Evolutionary conservation across 2,888 invertebrate genomes (phyloP), one percentile per base, ranked within the genome.

Genomic region (Calameuta pallipes): DNA sequence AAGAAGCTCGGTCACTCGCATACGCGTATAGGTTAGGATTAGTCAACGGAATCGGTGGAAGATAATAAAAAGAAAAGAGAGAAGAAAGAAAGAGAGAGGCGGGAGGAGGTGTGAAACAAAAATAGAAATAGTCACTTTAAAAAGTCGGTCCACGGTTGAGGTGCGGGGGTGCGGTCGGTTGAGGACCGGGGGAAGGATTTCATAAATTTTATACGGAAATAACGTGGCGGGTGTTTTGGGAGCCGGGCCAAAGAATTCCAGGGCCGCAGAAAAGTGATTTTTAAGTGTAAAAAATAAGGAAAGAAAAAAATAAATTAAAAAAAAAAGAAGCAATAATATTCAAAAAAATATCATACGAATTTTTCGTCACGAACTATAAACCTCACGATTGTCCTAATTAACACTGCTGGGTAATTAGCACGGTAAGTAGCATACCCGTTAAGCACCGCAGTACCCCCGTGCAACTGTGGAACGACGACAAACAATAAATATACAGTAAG

Each of bases 11-110:
- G 71, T 34, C 13, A 23, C 41, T 56, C 15, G 41, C 41, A 56
- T 56, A 56, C 41, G 41, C 9, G 23, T 56, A 23, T 37, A 56
- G 23, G 41, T 56, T 56, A 56, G 41, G 41, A 56, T 56, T 56
- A 81, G 76, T 77, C 75, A 79, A 75, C 56, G 71, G 75, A 70
- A 70, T 74, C 73, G 74, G 76, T 68, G 76, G 37, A 76, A 75
- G 81, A 77, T 74, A 78, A 75, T 76, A 75, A 76, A 75, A 71
- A 74, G 33, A 3, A 3, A 12, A 36, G 69, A 75, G 74, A 78
- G 37, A 78, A 77, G 74, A 79, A 36, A 74, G 34, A 36, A 70
- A 69, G 30, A 70, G 73, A 70, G 73, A 76, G 76, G 75, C 78
- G 33, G 11, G 75, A 75, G 77, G 73, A 69, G 76, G 36, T 75